These are phyloP conservation scores for Caenorhabditis sp. DNA, from an alignment of 2,888 invertebrate species.

Conservation along the genomic window DNA sequence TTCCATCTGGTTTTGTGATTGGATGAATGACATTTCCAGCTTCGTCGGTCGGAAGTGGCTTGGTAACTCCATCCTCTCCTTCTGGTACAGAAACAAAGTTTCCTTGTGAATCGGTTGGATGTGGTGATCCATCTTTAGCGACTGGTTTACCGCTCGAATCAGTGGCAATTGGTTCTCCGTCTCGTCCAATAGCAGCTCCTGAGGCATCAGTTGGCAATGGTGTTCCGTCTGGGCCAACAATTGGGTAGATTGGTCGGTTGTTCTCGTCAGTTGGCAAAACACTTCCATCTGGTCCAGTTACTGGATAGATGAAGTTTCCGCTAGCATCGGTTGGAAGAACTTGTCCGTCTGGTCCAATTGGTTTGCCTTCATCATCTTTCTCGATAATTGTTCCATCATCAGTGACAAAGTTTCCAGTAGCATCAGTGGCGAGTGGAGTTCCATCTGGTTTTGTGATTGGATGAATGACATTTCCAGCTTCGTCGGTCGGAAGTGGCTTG, in stretches of 20 bases:
- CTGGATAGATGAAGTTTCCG: slow-evolving; percentile 34
- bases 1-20: slow-evolving; percentile 26
- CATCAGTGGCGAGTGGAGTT: slow-evolving; percentile 29
- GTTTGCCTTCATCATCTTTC: slow-evolving; percentile 30
- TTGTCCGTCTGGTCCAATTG: slow-evolving; percentile 41
- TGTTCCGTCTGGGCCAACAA: slow-evolving; percentile 42
- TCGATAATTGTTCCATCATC: slow-evolving; percentile 24
- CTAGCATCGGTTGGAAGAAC: slow-evolving; percentile 15
- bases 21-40: slow-evolving; percentile 34
- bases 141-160: slow-evolving; percentile 14
- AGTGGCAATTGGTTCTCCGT: slow-evolving; percentile 52
- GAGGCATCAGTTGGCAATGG: slow-evolving; percentile 29
- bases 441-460: slow-evolving; percentile 37
- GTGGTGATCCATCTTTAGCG: slow-evolving; percentile 29
- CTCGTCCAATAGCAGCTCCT: slow-evolving; percentile 37
- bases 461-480: slow-evolving; percentile 26
- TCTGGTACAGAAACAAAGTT: slow-evolving; percentile 25
- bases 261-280: slow-evolving; percentile 35
- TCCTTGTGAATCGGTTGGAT: slow-evolving; percentile 33
- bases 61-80: slow-evolving; percentile 6
- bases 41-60: slow-evolving; percentile 34
- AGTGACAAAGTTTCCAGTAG: slow-evolving; percentile 34
- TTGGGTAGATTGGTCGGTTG: slow-evolving; percentile 27
- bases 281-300: slow-evolving; percentile 27
- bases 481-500: slow-evolving; percentile 26